Conservation (phyloP, 2,888 invertebrate genomes). For the Nycteola revayana region DNA sequence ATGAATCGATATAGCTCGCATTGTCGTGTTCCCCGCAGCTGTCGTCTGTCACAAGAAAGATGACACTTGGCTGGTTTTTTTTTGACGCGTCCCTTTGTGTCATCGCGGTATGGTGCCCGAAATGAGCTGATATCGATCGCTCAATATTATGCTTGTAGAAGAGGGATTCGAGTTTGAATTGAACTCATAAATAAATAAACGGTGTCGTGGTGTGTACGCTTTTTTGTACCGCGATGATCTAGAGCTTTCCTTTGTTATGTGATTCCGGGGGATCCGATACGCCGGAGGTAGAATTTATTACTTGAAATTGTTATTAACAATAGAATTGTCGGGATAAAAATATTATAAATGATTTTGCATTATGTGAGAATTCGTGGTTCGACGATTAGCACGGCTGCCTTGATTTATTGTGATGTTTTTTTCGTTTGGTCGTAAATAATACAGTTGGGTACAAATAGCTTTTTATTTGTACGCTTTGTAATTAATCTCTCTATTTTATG, state of each 20-base stretch:
- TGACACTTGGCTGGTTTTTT: conserved; percentile 73
- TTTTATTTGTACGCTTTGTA: conserved; percentile 18
- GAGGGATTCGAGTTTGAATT: conserved; percentile 71
- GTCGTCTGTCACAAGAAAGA: conserved; percentile 72
- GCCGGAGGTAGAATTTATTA: conserved; percentile 56
- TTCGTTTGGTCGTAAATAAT: conserved; percentile 22
- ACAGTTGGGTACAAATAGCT: conserved; percentile 21
- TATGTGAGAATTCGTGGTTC: conserved; percentile 36
- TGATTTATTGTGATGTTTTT: conserved; percentile 31
- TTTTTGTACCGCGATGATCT: conserved; percentile 64
- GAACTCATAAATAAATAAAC: conserved; percentile 79
- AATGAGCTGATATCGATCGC: conserved; percentile 79
- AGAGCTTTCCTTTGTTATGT: conserved; percentile 62
- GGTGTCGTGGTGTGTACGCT: conserved; percentile 69
- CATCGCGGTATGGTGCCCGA: conserved; percentile 60
- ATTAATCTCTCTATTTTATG: not conserved
- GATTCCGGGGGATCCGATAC: conserved; percentile 58
- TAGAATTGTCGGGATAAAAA: conserved; percentile 39
- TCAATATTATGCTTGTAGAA: conserved; percentile 63
- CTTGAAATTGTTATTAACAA: conserved; percentile 39
- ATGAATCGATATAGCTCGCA: conserved; percentile 69
- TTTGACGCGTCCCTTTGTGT: conserved; percentile 68
- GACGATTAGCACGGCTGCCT: conserved; percentile 39
- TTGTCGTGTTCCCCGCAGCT: conserved; percentile 73
- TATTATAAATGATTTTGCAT: conserved; percentile 41